phyloP scores from a whole-genome alignment of 2,888 invertebrate genomes.

The Drosophila prolongata region DNA sequence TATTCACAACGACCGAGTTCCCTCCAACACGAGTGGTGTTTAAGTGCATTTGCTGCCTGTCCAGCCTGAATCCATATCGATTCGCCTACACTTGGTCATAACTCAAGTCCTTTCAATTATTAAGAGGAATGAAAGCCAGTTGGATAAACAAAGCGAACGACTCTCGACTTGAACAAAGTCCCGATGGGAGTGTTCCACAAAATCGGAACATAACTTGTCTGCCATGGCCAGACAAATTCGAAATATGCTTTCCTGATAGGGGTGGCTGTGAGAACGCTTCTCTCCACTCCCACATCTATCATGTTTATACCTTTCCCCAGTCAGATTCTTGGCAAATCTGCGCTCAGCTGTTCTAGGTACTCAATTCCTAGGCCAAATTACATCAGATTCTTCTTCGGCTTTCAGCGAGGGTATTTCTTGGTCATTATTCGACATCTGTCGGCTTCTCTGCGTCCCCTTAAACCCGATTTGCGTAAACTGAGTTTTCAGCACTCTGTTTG shows the following conservation, averaged over 20 bases:
- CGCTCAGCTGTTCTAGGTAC: constrained; percentile 8
- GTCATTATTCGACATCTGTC: constrained; percentile 24
- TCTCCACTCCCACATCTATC: constrained; percentile 2
- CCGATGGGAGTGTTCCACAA: constrained; percentile 15
- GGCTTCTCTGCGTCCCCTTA: constrained; percentile 1
- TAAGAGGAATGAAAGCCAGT: constrained; percentile 54
- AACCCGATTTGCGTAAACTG: constrained; percentile 17
- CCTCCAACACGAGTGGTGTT: constrained; percentile 35
- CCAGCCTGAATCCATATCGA: constrained; percentile 3
- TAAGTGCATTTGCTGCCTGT: constrained; percentile 59
- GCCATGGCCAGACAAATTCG: constrained; percentile 31
- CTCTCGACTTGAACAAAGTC: constrained; percentile 23
- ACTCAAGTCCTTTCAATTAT: constrained; percentile 65
- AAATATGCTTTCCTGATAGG: constrained; percentile 10
- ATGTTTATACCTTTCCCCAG: background rate
- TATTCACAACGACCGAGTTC: constrained; percentile 25
- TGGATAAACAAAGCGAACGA: constrained; percentile 15
- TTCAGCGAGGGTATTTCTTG: constrained; percentile 2
- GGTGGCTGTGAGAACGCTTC: background rate
- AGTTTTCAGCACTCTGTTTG: constrained; percentile 8
- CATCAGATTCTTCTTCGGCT: constrained; percentile 14
- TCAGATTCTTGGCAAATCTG: constrained; percentile 5
- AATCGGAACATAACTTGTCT: constrained; percentile 38
- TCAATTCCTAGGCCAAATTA: constrained; percentile 16
- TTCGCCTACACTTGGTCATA: constrained; percentile 16